Evolutionary conservation across 2,113 vertebrate species (phyloP), one percentile per base, ranked within the genome.

Genomic region (Siniperca chuatsi): DNA sequence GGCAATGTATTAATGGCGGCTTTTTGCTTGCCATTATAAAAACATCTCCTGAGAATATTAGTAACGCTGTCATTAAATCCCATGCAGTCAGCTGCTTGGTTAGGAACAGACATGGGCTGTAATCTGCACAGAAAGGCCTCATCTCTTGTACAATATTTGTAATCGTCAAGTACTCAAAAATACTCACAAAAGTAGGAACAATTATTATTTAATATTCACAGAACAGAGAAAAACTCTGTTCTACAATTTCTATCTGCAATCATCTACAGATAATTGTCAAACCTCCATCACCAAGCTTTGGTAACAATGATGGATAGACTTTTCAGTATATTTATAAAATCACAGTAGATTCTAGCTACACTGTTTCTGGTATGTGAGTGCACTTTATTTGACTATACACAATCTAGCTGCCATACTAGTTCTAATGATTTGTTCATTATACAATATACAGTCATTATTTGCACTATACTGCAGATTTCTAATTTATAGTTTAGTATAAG

Each of bases 61-160:
- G 68, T 21, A 83, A 76, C 18, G 57, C 86, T 90, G 84, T 86
- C 75, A 90, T 89, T 90, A 93, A 91, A 90, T 70, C 75, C 80
- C 74, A 86, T 71, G 61, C 67, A 87, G 86, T 85, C 85, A 85
- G 82, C 74, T 75, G 85, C 82, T 89, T 71, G 80, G 79, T 79
- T 78, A 81, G 67, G 37, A 82, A 85, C 73, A 89, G 72, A 88
- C 70, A 89, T 25, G 64, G 75, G 69, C 61, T 82, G 75, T 89
- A 87, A 93, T 92, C 75, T 90, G 76, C 58, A 44, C 52, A 76
- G 66, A 84, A 80, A 61, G 73, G 68, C 79, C 86, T 81, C 75
- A 44, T 81, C 75, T 89, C 81, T 79, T 83, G 35, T 37, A 37
- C 35, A 37, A 37, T 37, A 37, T 37, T 78, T 66, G 61, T 61